Base-by-base conservation (phyloP, 1,140 invertebrate genomes). In the Drosophila arizonae region DNA sequence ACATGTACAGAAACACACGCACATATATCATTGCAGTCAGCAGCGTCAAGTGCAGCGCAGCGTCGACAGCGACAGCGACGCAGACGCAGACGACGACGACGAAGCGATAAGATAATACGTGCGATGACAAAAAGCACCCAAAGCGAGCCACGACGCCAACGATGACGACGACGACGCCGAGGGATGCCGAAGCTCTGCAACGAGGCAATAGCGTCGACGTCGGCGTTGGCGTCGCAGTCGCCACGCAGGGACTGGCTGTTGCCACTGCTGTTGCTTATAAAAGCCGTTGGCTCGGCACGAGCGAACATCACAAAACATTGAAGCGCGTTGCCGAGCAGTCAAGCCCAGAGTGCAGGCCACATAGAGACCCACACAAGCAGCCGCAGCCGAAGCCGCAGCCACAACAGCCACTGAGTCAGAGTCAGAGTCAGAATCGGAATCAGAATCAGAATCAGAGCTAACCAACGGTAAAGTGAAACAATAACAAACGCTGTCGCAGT, bases 121-220 rank as follows among this genome's bases (percentile, higher is more conserved):
- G 74, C 69, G 82, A 82, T 86, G 82, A 86, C 82, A 86, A 87
- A 86, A 78, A 79, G 82, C 84, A 88, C 84, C 82, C 82, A 81
- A 72, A 81, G 84, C 75, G 62, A 68, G n/a, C 54, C 62, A 70
- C 64, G 67, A 39, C 43, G 43, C 33, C 58, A 13, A 33, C 68
- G n/a, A 43, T 45, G 66, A 75, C 33, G 46, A 50, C 24, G 41
- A 54, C 66, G 66, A 24, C 3, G 41, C 46, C 66, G 66, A 74
- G 43, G 72, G 45, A 69, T 45, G 66, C 58, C 71, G 71, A 62
- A 70, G 57, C 17, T 70, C 66, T 56, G 62, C 52, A 55, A 30
- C 61, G 67, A 62, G 41, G 41, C 58, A n/a, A 43, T 45, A 57
- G 21, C 70, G 74, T 66, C 63, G 33, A 26, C 55, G 68, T 50